Evolutionary conservation across 2,113 vertebrate species (phyloP), one percentile per base, ranked within the genome.

Genomic region (Ochotona curzoniae): DNA sequence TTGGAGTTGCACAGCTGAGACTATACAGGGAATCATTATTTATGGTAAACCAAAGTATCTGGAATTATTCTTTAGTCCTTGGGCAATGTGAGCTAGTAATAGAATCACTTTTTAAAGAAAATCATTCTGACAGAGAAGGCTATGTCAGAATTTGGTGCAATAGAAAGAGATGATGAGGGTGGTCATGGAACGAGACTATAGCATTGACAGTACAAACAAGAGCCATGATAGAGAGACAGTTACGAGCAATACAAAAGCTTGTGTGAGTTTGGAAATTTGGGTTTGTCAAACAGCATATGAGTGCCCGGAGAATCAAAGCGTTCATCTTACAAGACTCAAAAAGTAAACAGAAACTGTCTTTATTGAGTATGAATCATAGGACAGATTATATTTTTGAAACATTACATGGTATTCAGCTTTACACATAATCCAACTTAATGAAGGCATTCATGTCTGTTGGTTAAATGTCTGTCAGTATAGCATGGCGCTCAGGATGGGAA

Each of bases 161-260:
- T 79, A 73, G 90, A 78, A 93, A 9, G 64, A 9, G 70, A 90
- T 81, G 38, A 64, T 63, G 28, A 90, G 10, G 38, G 83, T 51
- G 63, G 54, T 57, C 8, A 74, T 47, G 51, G 14, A 54, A 80
- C 63, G 57, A 87, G 61, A 89, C 7, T 10, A 75, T 6, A 30
- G 21, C 32, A 67, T n/a, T 82, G n/a, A 44, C 32, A 38, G 89
- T 51, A 54, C 91, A 66, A 88, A 11, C n/a, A 85, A 25, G 86
- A 63, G 10, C 12, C 79, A 94, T 28, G 60, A 30, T 30, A 73
- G 60, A 83, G 80, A 86, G 49, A 32, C 10, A 51, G 74, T 73
- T 83, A 64, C 64, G 82, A 78, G 82, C 54, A 91, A 75, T 54
- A 28, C 7, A 30, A 64, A 88, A 25, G 1, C 14, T 87, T 49